Evolutionary conservation across 2,888 invertebrate species (phyloP).

Genomic region (Eulithis prunata): DNA sequence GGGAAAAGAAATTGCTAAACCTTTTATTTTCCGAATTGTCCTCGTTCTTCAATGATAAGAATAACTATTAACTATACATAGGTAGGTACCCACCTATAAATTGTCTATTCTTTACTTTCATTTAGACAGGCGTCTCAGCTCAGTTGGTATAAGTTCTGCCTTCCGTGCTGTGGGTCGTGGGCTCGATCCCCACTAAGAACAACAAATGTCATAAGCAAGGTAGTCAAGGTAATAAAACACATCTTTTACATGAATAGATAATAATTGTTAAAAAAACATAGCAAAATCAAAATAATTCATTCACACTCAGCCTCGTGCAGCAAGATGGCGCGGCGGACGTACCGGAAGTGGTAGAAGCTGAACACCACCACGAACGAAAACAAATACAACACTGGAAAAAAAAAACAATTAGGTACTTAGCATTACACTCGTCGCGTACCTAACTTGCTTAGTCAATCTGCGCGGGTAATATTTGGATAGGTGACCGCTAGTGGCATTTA

Average conservation of each 20-base stretch:
- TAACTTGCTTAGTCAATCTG: too few species aligned
- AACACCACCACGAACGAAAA: constrained; percentile 76
- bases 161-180: too few species aligned
- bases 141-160: too few species aligned
- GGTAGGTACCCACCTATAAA: background rate
- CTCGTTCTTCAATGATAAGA: background rate
- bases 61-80: background rate
- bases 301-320: constrained; percentile 75
- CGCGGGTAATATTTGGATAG: too few species aligned
- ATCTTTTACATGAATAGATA: background rate
- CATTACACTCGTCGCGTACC: too few species aligned
- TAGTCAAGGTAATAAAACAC: background rate
- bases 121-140: too few species aligned
- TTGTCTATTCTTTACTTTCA: too few species aligned
- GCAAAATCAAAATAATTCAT: constrained; percentile 34
- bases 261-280: background rate
- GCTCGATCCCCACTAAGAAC: too few species aligned
- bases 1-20: constrained; percentile 14
- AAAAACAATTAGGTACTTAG: constrained; percentile 17
- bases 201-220: too few species aligned
- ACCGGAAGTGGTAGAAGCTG: constrained; percentile 79
- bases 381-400: constrained; percentile 71
- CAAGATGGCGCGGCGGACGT: constrained; percentile 75
- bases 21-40: constrained; percentile 6
- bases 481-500: too few species aligned